Conservation (phyloP, 2,113 vertebrate genomes). For the Myotis lucifugus region DNA sequence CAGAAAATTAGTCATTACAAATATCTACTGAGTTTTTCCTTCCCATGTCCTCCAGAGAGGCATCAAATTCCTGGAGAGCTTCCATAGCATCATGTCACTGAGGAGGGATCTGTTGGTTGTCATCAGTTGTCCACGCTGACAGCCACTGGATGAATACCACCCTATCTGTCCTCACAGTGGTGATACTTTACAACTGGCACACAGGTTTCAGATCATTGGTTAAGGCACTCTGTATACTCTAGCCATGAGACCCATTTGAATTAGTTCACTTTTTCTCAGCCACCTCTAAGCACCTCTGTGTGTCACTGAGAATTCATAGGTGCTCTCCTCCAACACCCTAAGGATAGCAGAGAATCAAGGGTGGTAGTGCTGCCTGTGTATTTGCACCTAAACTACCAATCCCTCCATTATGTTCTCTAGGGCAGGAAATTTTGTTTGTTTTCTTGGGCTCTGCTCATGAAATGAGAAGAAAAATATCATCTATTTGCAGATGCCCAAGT, state of each 20-base stretch:
- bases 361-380: not conserved
- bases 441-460: not conserved
- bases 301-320: not conserved
- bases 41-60: not conserved
- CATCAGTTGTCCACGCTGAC: not conserved
- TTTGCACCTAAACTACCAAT: not conserved
- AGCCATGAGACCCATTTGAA: not conserved
- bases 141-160: not conserved
- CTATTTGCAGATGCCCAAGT: not conserved
- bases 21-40: not conserved
- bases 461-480: not conserved
- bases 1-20: constrained; percentile 9
- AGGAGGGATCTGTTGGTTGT: not conserved
- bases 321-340: not conserved
- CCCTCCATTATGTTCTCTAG: not conserved
- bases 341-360: not conserved
- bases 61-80: not conserved
- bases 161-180: not conserved
- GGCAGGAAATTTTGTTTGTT: not conserved
- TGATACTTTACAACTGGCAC: not conserved
- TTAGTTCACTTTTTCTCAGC: not conserved
- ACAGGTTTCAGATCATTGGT: not conserved
- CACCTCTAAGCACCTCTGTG: not conserved
- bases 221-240: not conserved
- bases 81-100: not conserved